phyloP scores from a whole-genome alignment of 2,113 vertebrate genomes.

The Motacilla alba region DNA sequence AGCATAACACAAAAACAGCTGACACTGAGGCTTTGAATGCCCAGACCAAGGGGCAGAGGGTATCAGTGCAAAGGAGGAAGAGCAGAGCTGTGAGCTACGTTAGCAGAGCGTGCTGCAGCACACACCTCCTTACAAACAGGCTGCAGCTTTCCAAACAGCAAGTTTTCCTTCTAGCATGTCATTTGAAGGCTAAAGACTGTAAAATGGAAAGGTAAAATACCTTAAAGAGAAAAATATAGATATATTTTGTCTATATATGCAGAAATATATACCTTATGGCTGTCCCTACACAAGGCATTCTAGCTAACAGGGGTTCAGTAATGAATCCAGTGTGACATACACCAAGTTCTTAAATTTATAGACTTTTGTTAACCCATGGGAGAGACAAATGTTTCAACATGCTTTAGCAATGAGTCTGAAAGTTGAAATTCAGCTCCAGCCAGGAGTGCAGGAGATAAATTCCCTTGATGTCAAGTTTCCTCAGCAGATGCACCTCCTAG shows the following conservation, averaged over 20 bases:
- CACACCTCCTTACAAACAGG: not conserved
- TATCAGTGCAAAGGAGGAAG: not conserved
- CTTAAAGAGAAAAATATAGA: not conserved
- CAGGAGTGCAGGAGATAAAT: not conserved
- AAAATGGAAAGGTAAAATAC: not conserved
- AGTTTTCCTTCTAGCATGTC: not conserved
- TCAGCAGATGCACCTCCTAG: not conserved
- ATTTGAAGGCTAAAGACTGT: not conserved
- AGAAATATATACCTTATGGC: not conserved
- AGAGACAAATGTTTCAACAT: not conserved
- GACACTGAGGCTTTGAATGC: not conserved
- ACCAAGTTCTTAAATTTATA: not conserved
- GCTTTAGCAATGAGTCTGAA: not conserved
- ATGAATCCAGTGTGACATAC: not conserved
- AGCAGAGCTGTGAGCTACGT: not conserved
- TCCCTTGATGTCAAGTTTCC: not conserved
- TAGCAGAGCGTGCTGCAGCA: not conserved
- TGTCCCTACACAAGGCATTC: fast-evolving
- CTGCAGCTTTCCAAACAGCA: not conserved
- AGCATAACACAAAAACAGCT: constrained; percentile 54
- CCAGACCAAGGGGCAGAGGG: not conserved
- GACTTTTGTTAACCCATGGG: not conserved
- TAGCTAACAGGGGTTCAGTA: not conserved
- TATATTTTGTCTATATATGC: not conserved
- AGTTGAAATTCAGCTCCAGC: not conserved